Evolutionary conservation across 2,888 invertebrate species (phyloP).

Genomic region (Aspidiotus destructor): DNA sequence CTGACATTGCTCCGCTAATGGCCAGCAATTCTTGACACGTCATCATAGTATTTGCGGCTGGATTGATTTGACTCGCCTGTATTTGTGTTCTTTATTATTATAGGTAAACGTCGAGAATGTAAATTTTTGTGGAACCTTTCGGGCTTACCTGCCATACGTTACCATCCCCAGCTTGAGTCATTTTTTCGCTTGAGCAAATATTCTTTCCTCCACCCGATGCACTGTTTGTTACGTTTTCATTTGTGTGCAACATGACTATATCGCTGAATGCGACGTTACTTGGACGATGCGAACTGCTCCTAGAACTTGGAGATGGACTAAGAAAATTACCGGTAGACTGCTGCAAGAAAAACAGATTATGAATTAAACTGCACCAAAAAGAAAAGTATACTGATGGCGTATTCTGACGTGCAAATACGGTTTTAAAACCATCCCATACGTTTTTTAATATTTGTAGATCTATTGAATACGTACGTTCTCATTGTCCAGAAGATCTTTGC

Average conservation of each 20-base stretch:
- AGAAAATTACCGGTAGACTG: conserved; percentile 19
- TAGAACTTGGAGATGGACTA: conserved; percentile 46
- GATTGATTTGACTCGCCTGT: conserved; percentile 19
- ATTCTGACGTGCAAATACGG: too few relatives aligned
- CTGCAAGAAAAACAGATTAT: not conserved
- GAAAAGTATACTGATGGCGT: too few relatives aligned
- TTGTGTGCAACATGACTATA: conserved; percentile 56
- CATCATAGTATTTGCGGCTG: conserved; percentile 43
- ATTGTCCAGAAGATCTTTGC: conserved; percentile 15
- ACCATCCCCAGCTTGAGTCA: conserved; percentile 73
- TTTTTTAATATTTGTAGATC: too few relatives aligned
- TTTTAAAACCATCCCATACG: too few relatives aligned
- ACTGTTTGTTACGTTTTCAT: conserved; percentile 35
- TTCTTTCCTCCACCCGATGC: conserved; percentile 33
- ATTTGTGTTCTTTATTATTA: not conserved
- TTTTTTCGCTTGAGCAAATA: conserved; percentile 61
- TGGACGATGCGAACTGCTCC: conserved; percentile 50
- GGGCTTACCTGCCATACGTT: conserved; percentile 49
- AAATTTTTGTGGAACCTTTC: conserved; percentile 1
- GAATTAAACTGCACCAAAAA: too few relatives aligned
- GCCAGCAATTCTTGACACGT: conserved; percentile 85
- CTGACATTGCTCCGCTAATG: conserved; percentile 83
- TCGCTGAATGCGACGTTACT: conserved; percentile 86
- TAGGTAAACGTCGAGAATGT: too few relatives aligned
- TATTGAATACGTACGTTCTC: conserved; percentile 11